Conservation (phyloP, 1,140 invertebrate genomes). For the Helicoverpa zea region DNA sequence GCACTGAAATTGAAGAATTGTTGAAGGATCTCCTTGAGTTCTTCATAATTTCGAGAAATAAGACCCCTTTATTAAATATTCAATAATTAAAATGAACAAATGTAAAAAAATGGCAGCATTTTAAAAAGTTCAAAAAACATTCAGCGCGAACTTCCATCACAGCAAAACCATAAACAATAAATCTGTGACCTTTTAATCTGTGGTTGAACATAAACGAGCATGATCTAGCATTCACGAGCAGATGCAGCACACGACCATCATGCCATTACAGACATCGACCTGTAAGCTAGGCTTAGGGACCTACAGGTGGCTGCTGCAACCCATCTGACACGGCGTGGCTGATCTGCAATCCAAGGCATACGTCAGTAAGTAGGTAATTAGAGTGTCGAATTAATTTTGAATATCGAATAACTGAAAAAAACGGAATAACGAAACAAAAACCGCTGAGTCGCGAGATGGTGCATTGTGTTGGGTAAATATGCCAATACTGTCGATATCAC, state of each 20-base stretch:
- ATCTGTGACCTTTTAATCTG: background rate
- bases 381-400: background rate
- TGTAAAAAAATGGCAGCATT: no score
- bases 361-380: background rate
- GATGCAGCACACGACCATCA: constrained; percentile 35
- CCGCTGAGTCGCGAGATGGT: background rate
- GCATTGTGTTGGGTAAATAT: no score
- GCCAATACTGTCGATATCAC: no score
- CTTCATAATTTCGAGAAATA: no score
- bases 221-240: background rate
- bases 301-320: constrained; percentile 43
- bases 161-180: background rate
- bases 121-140: no score
- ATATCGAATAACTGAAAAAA: no score
- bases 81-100: no score
- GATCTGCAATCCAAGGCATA: constrained; percentile 48
- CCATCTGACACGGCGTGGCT: constrained; percentile 28
- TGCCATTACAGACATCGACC: constrained; percentile 55
- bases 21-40: no score
- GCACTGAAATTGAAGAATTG: no score
- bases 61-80: no score
- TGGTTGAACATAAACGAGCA: constrained; percentile 23
- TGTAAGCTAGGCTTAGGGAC: constrained; percentile 42
- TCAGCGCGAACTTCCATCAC: background rate
- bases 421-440: background rate